Evolutionary conservation across 2,888 invertebrate genomes (phyloP).

Genomic region (Linnaemya vulpina): DNA sequence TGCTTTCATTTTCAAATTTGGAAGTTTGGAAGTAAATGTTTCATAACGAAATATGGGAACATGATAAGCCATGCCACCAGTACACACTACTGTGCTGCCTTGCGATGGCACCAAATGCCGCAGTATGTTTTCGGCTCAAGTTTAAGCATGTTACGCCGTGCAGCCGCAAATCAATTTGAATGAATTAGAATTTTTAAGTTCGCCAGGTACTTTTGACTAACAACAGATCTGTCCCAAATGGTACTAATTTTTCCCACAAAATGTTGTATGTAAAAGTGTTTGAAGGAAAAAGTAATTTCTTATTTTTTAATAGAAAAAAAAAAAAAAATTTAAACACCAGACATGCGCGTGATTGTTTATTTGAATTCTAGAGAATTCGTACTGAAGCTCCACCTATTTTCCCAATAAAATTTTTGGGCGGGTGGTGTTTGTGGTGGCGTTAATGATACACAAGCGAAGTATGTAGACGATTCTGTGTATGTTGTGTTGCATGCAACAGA

Average conservation of each 20-base stretch:
- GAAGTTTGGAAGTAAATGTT: too few relatives aligned
- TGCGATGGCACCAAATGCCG: too few relatives aligned
- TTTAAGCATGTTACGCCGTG: too few relatives aligned
- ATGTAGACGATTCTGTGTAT: slow-evolving; percentile 26
- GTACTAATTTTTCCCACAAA: slow-evolving; percentile 12
- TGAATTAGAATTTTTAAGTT: background rate
- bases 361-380: slow-evolving; percentile 35
- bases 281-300: background rate
- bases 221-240: background rate
- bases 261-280: background rate
- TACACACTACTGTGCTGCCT: too few relatives aligned
- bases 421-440: slow-evolving; percentile 36
- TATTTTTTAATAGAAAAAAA: slow-evolving; percentile 8
- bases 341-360: slow-evolving; percentile 58
- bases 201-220: slow-evolving; percentile 32
- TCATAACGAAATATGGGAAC: too few relatives aligned
- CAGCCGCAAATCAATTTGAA: too few relatives aligned
- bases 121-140: too few relatives aligned
- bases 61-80: too few relatives aligned
- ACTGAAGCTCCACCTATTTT: slow-evolving; percentile 58
- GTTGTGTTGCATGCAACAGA: background rate
- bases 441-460: background rate
- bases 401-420: background rate
- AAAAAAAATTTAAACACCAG: too few relatives aligned
- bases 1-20: too few relatives aligned